Evolutionary conservation across 2,797 vertebrate genomes (phyloP), one percentile per base, ranked within the genome.

Genomic region (Lutjanus campechanus): DNA sequence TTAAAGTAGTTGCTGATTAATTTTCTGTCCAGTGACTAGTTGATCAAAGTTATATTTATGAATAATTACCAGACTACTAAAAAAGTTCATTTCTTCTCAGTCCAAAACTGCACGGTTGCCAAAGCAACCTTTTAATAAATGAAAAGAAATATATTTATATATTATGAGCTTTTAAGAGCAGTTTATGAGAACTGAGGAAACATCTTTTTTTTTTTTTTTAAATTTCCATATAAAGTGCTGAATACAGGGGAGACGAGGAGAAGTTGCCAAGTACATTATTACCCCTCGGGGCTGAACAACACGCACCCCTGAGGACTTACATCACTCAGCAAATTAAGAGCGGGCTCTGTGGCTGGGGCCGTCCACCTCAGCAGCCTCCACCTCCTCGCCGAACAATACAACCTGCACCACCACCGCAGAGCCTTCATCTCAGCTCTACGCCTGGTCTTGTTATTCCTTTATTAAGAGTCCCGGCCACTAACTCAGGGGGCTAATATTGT

Each of bases 401-500:
- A 91, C 85, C 91, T 92, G 90, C 79, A 76, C 89, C 79, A 82
- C 89, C 87, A 89, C 90, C 82, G 76, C 79, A 58, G 89, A 89
- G 92, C 91, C 88, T 91, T 93, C 90, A 91, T 90, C 90, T 89
- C 85, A 87, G 90, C 92, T 92, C 93, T 88, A 86, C 83, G 91
- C 91, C 89, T 68, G 75, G 73, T 94, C 91, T 85, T 93, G 92
- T 91, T 94, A 91, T 90, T 93, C 90, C 92, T 95, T 95, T 95
- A 95, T 96, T 95, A 95, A 88, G 77, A 91, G 88, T 76, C 87
- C 90, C 64, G 88, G 93, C 89, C 85, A 82, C 88, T 81, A 79
- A 94, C 92, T 95, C 92, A 71, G 91, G 94, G 93, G 94, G 92
- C 93, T 94, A 91, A 95, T 95, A 94, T 95, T 95, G 90, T 93